These are phyloP conservation scores for Murina feae DNA, from an alignment of 2,113 vertebrate genomes.

Conservation along the genomic window DNA sequence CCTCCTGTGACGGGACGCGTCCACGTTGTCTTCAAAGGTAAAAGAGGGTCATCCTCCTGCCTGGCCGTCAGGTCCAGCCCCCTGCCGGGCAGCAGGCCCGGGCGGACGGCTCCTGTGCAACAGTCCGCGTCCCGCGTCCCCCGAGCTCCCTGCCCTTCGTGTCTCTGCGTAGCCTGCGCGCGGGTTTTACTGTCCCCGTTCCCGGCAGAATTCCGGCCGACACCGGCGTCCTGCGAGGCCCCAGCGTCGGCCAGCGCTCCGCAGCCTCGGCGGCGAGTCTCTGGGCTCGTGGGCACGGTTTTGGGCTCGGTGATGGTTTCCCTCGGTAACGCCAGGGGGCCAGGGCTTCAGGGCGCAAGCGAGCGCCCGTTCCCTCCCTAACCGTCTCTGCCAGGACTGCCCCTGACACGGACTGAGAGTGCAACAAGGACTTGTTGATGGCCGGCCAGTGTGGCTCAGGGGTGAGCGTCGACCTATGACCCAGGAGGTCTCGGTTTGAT, in stretches of 20 bases:
- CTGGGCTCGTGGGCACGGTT: neutral
- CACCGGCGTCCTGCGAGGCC: accelerated
- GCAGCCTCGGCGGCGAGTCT: accelerated
- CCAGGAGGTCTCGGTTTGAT: too few relatives aligned
- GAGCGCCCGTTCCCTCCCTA: accelerated
- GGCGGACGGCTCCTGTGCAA: accelerated
- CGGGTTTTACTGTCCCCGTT: accelerated
- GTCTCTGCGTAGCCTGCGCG: accelerated
- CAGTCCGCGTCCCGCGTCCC: accelerated
- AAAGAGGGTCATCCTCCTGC: accelerated
- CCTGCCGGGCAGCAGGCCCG: accelerated
- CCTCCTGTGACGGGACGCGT: accelerated
- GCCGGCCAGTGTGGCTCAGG: too few relatives aligned
- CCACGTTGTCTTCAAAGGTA: accelerated
- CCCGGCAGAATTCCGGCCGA: neutral
- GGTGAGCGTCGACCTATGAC: too few relatives aligned
- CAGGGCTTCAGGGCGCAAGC: accelerated
- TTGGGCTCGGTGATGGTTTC: accelerated
- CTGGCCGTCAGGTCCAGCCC: too few relatives aligned
- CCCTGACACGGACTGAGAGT: accelerated
- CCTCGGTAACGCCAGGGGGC: neutral
- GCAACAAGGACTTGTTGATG: neutral
- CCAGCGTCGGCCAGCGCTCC: accelerated
- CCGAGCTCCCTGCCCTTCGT: accelerated
- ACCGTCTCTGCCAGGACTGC: accelerated